These are phyloP conservation scores for Pelosia muscerda DNA, from an alignment of 2,888 invertebrate species.

Conservation along the genomic window DNA sequence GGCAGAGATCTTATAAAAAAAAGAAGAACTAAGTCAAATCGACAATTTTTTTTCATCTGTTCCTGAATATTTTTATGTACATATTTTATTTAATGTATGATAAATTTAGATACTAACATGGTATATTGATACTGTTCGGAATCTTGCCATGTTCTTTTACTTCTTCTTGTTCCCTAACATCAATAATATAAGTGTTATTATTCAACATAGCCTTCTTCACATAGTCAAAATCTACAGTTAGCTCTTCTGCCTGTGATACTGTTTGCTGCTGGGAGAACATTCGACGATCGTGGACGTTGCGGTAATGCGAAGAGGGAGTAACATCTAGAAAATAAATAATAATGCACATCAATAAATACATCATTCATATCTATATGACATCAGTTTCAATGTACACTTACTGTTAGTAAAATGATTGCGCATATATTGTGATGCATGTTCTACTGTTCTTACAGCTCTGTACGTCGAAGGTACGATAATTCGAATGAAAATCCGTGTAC, in stretches of 20 bases:
- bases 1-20: no score
- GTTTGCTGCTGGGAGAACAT: conserved; percentile 56
- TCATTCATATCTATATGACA: background rate
- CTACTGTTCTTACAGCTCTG: conserved; percentile 27
- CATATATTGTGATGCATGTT: conserved; percentile 8
- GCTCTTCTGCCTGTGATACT: conserved; percentile 51
- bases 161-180: conserved; percentile 92
- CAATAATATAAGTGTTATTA: conserved; percentile 86
- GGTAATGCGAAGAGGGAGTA: conserved; percentile 27
- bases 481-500: conserved; percentile 30
- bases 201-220: conserved; percentile 72
- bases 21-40: no score
- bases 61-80: no score
- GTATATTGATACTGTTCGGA: conserved; percentile 92
- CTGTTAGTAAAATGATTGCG: conserved; percentile 28
- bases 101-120: conserved; percentile 84
- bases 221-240: conserved; percentile 76
- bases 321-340: conserved; percentile 24
- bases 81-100: no score
- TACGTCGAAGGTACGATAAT: conserved; percentile 36
- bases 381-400: background rate
- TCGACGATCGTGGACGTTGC: conserved; percentile 35
- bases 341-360: background rate
- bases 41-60: no score
- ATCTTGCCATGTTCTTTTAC: conserved; percentile 90